Evolutionary conservation across 2,797 vertebrate genomes (phyloP).

Genomic region (Toxotes lorentzi): DNA sequence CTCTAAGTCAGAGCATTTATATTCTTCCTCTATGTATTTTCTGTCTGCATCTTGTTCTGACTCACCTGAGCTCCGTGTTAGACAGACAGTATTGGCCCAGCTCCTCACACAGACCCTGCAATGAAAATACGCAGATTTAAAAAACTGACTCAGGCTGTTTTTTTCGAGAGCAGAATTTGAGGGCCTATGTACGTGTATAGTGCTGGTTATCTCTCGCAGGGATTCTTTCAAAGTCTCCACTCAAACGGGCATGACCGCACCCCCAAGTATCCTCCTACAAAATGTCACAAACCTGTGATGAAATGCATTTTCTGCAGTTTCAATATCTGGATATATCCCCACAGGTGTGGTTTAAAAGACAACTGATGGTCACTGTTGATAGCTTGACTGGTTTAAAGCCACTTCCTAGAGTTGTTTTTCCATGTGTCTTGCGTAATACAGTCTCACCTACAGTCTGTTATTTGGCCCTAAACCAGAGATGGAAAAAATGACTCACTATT

Average conservation of each 20-base stretch:
- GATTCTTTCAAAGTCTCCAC: constrained; percentile 11
- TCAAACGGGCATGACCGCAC: constrained; percentile 4
- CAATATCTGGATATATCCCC: constrained; percentile 4
- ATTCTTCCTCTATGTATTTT: too few relatives aligned
- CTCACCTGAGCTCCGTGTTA: background rate
- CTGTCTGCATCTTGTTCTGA: background rate
- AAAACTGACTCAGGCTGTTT: background rate
- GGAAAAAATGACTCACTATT: constrained; percentile 2
- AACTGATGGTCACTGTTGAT: constrained; percentile 13
- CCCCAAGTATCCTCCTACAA: background rate
- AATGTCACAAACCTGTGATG: background rate
- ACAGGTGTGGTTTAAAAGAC: constrained; percentile 15
- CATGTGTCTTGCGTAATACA: constrained; percentile 3
- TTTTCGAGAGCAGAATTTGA: background rate
- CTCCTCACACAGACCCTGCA: background rate
- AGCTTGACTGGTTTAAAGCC: constrained; percentile 10
- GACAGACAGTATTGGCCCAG: background rate
- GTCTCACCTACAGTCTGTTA: constrained; percentile 13
- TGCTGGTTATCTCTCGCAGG: background rate
- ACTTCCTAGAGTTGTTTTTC: constrained; percentile 11
- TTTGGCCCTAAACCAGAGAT: background rate
- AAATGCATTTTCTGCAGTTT: constrained; percentile 15
- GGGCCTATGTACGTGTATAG: background rate
- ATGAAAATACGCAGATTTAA: background rate
- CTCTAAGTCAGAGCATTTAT: too few relatives aligned